phyloP scores from a whole-genome alignment of 2,797 vertebrate species.

The Eidolon dupreanum region DNA sequence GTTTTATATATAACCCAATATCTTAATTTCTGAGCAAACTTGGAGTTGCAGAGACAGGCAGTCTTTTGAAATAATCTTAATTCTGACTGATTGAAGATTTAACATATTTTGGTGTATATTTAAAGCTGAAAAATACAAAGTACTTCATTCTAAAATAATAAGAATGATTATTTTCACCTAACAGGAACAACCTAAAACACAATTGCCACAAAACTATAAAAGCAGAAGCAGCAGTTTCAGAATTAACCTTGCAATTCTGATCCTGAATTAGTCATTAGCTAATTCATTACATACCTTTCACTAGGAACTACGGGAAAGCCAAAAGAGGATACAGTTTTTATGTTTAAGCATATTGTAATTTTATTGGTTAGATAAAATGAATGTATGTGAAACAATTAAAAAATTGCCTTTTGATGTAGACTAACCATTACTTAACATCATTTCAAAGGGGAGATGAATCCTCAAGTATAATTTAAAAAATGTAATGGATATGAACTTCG shows the following conservation, averaged over 20 bases:
- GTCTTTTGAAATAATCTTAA: slow-evolving; percentile 27
- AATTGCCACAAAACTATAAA: background rate
- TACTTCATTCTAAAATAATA: background rate
- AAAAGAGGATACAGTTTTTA: background rate
- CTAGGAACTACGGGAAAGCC: background rate
- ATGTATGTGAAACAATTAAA: background rate
- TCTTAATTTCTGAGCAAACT: slow-evolving; percentile 2
- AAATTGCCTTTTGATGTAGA: background rate
- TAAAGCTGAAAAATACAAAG: slow-evolving; percentile 21
- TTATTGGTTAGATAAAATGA: background rate
- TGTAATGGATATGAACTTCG: background rate
- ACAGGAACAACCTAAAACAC: background rate
- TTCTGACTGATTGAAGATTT: background rate
- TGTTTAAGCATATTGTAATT: background rate
- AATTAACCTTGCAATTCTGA: background rate
- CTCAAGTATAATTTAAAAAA: background rate
- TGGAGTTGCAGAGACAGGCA: background rate
- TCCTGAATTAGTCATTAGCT: background rate
- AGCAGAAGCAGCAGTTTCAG: background rate
- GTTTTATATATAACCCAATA: background rate
- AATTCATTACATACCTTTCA: background rate
- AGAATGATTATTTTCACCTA: background rate
- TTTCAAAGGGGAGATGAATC: background rate
- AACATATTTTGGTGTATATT: background rate
- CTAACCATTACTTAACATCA: background rate